phyloP scores from a whole-genome alignment of 2,113 vertebrate species.

The Microcebus griseorufus region DNA sequence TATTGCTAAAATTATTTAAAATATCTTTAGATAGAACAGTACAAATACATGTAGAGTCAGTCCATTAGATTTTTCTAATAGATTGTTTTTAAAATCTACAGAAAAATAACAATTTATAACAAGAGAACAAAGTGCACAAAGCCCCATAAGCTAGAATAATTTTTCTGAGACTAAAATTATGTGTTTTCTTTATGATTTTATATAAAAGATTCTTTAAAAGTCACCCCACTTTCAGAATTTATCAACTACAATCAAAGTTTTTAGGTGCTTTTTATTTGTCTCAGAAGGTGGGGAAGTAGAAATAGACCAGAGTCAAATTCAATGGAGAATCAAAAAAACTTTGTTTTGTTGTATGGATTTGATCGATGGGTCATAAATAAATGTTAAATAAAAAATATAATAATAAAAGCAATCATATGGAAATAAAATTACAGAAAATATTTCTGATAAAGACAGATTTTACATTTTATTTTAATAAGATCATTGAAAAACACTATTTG shows the following conservation, averaged over 20 bases:
- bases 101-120: not conserved
- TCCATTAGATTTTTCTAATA: not conserved
- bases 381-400: conserved; percentile 35
- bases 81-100: conserved; percentile 20
- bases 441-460: not conserved
- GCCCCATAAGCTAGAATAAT: not conserved
- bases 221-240: not conserved
- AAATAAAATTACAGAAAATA: not conserved
- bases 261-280: not conserved
- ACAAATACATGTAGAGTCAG: not conserved
- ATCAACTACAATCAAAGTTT: not conserved
- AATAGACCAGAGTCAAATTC: not conserved
- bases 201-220: not conserved
- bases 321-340: not conserved
- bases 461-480: conserved; percentile 40
- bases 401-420: not conserved
- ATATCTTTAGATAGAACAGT: conserved; percentile 25
- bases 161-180: not conserved
- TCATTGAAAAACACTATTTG: not conserved
- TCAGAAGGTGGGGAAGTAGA: not conserved
- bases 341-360: not conserved
- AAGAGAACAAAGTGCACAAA: not conserved
- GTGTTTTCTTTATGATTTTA: not conserved
- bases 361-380: not conserved
- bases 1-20: conserved; percentile 17